Percentiles rank a stretch among this genome's conserved stretches.
Evolutionary conservation across 2,797 vertebrate genomes (phyloP).

Genomic region (Cygnus olor): DNA sequence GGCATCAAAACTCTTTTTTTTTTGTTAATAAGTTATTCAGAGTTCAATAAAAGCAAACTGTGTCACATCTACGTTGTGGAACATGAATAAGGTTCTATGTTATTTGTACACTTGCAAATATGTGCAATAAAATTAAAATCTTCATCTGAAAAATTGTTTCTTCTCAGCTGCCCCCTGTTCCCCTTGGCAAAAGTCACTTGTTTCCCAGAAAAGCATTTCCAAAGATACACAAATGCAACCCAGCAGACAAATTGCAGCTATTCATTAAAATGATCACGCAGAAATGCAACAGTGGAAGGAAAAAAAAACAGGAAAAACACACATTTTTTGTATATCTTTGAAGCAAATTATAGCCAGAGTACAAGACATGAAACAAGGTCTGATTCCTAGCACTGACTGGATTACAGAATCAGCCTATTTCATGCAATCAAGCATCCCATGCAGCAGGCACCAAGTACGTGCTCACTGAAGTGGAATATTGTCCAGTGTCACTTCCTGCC

Average conservation of each 20-base stretch:
- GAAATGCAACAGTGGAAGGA: neutral
- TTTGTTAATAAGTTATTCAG: neutral
- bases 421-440: neutral
- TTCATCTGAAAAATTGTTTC: neutral
- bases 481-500: neutral
- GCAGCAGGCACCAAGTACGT: accelerated
- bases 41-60: neutral
- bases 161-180: neutral
- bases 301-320: neutral
- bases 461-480: neutral
- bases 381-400: neutral
- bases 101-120: neutral
- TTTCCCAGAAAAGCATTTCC: neutral
- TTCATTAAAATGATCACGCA: neutral
- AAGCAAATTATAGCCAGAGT: neutral
- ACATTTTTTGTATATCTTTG: neutral
- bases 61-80: neutral
- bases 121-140: neutral
- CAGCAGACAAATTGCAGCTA: neutral
- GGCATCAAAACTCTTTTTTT: neutral
- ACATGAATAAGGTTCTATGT: neutral
- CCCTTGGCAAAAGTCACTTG: neutral
- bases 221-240: neutral
- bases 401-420: neutral
- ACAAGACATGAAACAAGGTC: neutral